Base-by-base conservation (phyloP, 2,113 vertebrate genomes). In the Petrocephalus zakoni region DNA sequence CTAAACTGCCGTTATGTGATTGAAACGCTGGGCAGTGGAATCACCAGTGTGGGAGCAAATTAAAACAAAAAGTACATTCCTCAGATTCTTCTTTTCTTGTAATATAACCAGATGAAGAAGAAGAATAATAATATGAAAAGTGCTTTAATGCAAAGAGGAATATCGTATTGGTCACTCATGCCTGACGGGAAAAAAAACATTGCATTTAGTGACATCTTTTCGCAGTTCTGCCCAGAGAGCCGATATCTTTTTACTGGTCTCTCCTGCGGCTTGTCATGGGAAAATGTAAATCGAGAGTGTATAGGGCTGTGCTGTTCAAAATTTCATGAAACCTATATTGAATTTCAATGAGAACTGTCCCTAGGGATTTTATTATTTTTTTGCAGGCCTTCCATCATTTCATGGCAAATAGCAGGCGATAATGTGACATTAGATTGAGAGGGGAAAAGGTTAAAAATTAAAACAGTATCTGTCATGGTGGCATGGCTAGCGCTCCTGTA, bases 301-400 rank as follows among this genome's bases (percentile, higher is more conserved):
- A 56, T 61, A 47, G 29, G 55, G 46, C 72, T 87, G 53, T n/a
- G 52, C 51, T 46, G 21, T 64, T 87, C 0, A 84, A 88, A 88
- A 92, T 86, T 88, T 88, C 90, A 90, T 90, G 82, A 9, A 89
- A 94, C 91, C 88, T 58, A 87, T 87, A 88, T 58, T 89, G 90
- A 92, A 93, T 92, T 91, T 90, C 91, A 93, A 94, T 92, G 90
- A 93, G 93, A 94, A 93, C 93, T 92, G 29, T n/a, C 22, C 88
- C 68, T 89, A 25, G 64, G 87, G 83, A 89, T 87, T 92, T 2
- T 37, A 34, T 75, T 21, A 75, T 75, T 75, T 91, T 89, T 91
- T 87, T 64, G 88, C 58, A 15, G 51, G 21, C 52, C 25, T n/a
- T 42, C 17, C 5, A 42, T 34, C n/a, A 37, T 58, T 86, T 55